A percentile compares a stretch with the other conserved stretches of the same genome.
Evolutionary conservation across 2,888 invertebrate species (phyloP).

Genomic region (Aspidiotus rigidus): DNA sequence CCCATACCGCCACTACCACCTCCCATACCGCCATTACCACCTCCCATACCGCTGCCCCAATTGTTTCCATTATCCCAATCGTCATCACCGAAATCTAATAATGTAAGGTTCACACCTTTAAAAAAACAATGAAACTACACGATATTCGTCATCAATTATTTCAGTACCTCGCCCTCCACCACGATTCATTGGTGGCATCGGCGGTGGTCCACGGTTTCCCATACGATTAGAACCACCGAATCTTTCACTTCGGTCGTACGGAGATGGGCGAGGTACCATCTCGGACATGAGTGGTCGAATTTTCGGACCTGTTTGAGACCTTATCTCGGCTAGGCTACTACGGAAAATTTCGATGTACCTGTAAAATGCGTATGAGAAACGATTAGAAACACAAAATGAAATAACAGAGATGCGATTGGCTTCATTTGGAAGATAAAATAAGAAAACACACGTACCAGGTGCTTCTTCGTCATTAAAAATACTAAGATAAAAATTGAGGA

Average conservation of each 20-base stretch:
- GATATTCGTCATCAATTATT: too few relatives aligned
- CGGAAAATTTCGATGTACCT: conserved; percentile 98
- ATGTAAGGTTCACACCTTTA: conserved; percentile 35
- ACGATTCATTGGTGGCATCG: too few relatives aligned
- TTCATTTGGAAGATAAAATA: too few relatives aligned
- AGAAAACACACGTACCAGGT: too few relatives aligned
- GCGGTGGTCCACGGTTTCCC: conserved; percentile 38
- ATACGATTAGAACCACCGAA: conserved; percentile 50
- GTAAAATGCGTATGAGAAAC: conserved; percentile 3
- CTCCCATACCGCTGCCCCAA: conserved; percentile 39
- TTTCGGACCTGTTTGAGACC: conserved; percentile 44
- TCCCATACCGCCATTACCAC: conserved; percentile 37
- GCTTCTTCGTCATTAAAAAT: too few relatives aligned
- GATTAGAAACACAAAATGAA: not conserved
- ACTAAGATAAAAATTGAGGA: too few relatives aligned
- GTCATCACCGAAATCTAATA: conserved; percentile 34
- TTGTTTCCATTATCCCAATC: conserved; percentile 40
- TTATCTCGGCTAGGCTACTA: conserved; percentile 79
- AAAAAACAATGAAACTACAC: not conserved
- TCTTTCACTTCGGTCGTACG: conserved; percentile 53
- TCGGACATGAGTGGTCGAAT: conserved; percentile 25
- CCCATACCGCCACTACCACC: conserved; percentile 39
- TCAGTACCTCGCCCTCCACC: too few relatives aligned
- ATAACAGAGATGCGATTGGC: not conserved
- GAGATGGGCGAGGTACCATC: conserved; percentile 47